These are phyloP conservation scores for Monodelphis domestica DNA, from an alignment of 2,797 vertebrate genomes.

Conservation along the genomic window DNA sequence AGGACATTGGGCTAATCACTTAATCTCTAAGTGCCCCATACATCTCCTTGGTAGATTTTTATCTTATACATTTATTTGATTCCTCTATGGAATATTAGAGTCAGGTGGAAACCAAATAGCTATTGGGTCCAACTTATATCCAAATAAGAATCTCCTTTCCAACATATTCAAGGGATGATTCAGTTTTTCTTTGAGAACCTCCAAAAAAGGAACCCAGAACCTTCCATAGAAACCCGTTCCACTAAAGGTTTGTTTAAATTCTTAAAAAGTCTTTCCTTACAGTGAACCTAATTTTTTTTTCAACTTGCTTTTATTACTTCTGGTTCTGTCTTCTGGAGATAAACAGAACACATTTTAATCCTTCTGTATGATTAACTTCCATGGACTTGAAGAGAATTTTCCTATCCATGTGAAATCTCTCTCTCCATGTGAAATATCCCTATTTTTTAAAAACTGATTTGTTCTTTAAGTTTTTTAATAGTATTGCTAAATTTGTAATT, in stretches of 20 bases:
- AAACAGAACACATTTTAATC: not conserved
- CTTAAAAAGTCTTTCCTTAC: not conserved
- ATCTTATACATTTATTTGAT: not conserved
- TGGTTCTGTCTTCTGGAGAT: not conserved
- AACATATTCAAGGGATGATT: not conserved
- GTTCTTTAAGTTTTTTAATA: not conserved
- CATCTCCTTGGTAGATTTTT: not conserved
- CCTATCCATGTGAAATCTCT: not conserved
- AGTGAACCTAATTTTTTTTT: not conserved
- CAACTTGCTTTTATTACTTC: not conserved
- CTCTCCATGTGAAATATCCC: not conserved
- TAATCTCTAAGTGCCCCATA: not conserved
- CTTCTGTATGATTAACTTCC: not conserved
- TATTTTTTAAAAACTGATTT: not conserved
- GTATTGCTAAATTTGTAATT: not conserved
- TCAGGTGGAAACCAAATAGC: not conserved
- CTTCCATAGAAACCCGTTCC: not conserved
- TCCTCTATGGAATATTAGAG: not conserved
- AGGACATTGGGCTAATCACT: not conserved
- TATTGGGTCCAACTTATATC: not conserved
- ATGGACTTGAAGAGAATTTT: not conserved
- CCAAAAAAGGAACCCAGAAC: not conserved
- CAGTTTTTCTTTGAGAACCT: not conserved
- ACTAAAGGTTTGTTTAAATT: not conserved
- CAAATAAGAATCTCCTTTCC: not conserved